phyloP scores from a whole-genome alignment of 2,113 vertebrate genomes.

The Propithecus coquereli region DNA sequence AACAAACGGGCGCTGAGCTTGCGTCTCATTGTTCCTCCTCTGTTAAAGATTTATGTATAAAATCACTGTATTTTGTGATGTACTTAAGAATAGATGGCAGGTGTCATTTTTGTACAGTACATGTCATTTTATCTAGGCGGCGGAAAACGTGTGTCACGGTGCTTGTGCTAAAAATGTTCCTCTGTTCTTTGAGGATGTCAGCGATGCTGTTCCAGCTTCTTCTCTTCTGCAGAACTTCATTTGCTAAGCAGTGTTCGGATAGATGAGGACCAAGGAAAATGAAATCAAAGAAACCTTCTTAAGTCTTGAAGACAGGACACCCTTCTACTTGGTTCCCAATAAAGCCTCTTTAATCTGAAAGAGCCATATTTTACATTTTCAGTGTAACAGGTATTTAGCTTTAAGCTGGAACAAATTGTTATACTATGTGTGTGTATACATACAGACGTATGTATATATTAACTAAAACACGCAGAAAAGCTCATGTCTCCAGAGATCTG shows the following conservation, averaged over 20 bases:
- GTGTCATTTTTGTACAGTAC: conserved; percentile 73
- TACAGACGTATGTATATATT: background rate
- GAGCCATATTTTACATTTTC: conserved; percentile 5
- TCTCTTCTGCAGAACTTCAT: conserved; percentile 54
- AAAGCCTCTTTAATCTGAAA: conserved; percentile 51
- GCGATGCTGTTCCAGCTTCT: conserved; percentile 35
- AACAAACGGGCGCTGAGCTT: background rate
- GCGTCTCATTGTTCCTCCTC: conserved; percentile 29
- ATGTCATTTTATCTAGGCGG: conserved; percentile 66
- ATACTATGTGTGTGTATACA: background rate
- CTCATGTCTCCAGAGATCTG: background rate
- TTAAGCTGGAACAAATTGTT: background rate
- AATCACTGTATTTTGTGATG: conserved; percentile 71
- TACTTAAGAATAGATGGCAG: conserved; percentile 78
- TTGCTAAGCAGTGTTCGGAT: conserved; percentile 44
- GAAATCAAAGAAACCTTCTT: conserved; percentile 52
- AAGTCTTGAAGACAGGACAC: conserved; percentile 48
- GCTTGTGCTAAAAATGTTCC: conserved; percentile 76
- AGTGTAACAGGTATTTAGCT: background rate
- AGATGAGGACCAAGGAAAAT: conserved; percentile 45
- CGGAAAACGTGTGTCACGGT: conserved; percentile 56
- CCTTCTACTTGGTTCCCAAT: conserved; percentile 35
- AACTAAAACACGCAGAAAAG: background rate
- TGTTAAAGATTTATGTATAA: conserved; percentile 64
- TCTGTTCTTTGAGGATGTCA: conserved; percentile 73